These are phyloP conservation scores for Andrena camellia DNA, from an alignment of 2,888 invertebrate genomes.

Conservation along the genomic window DNA sequence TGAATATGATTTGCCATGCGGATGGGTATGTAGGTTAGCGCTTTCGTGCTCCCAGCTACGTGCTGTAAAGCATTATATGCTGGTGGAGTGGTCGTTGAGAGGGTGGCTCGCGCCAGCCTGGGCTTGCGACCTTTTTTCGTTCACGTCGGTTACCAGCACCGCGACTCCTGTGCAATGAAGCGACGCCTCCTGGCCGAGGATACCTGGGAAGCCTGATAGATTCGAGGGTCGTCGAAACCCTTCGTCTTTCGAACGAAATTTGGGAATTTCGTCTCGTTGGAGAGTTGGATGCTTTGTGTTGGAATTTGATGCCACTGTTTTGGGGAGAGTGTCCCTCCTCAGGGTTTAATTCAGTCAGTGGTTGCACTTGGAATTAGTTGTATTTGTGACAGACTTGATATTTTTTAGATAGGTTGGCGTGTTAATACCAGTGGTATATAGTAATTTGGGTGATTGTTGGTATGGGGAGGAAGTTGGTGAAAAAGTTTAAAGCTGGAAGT, in stretches of 20 bases:
- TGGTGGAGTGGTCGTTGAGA: slow-evolving; percentile 28
- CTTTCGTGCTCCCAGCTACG: slow-evolving; percentile 54
- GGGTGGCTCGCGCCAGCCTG: slow-evolving; percentile 23
- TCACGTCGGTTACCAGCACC: slow-evolving; percentile 25
- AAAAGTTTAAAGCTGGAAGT: too few species aligned
- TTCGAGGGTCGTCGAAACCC: background rate
- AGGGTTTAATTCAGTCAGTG: too few species aligned
- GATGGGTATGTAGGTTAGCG: slow-evolving; percentile 77
- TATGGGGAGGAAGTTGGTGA: too few species aligned
- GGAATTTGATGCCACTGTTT: background rate
- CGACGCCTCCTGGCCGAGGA: slow-evolving; percentile 3
- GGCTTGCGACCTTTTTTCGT: slow-evolving; percentile 50
- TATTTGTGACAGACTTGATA: too few species aligned
- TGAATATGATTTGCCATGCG: slow-evolving; percentile 79
- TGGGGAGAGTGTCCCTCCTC: too few species aligned
- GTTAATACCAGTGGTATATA: too few species aligned
- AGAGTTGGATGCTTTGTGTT: background rate
- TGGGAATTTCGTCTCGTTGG: background rate
- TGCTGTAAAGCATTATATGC: slow-evolving; percentile 50
- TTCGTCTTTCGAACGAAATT: background rate
- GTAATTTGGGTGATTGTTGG: too few species aligned
- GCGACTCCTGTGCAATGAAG: slow-evolving; percentile 20
- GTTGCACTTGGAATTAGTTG: too few species aligned
- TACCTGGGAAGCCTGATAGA: background rate
- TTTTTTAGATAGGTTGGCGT: too few species aligned